A percentile compares a stretch with the other conserved stretches of the same genome.
Evolutionary conservation across 2,888 invertebrate species (phyloP).

Genomic region (Drosophila mimetica): DNA sequence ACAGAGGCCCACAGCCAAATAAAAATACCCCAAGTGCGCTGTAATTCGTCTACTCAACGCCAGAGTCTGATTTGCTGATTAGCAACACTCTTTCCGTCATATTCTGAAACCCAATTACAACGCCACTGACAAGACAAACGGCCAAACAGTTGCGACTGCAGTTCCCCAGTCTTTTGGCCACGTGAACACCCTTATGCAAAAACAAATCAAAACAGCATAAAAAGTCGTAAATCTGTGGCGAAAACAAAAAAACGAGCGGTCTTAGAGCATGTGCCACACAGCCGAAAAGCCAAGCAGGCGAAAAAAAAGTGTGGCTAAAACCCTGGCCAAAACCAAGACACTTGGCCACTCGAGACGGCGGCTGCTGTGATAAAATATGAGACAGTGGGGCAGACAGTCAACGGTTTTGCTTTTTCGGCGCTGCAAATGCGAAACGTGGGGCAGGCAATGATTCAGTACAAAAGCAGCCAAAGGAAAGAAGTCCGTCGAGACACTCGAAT

Average conservation of each 20-base stretch:
- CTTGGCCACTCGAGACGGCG: slow-evolving; percentile 74
- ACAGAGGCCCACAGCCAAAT: slow-evolving; percentile 7
- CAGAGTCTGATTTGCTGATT: slow-evolving; percentile 81
- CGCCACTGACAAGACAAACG: slow-evolving; percentile 63
- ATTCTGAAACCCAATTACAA: slow-evolving; percentile 79
- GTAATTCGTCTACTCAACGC: slow-evolving; percentile 80
- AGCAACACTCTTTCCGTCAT: slow-evolving; percentile 82
- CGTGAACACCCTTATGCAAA: slow-evolving; percentile 76
- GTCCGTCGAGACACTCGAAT: slow-evolving; percentile 40
- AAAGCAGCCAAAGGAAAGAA: slow-evolving; percentile 61
- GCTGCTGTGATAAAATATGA: slow-evolving; percentile 75
- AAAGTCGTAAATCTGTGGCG: slow-evolving; percentile 80
- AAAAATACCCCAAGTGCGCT: slow-evolving; percentile 46
- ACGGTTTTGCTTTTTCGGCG: slow-evolving; percentile 42
- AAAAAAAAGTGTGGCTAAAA: slow-evolving; percentile 31
- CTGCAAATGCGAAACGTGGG: slow-evolving; percentile 9
- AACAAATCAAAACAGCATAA: slow-evolving; percentile 79
- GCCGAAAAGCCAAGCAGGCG: slow-evolving; percentile 6
- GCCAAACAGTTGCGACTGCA: slow-evolving; percentile 62
- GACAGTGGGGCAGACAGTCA: slow-evolving; percentile 78
- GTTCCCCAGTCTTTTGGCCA: slow-evolving; percentile 47
- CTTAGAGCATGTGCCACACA: slow-evolving; percentile 76
- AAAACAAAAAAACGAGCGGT: slow-evolving; percentile 47
- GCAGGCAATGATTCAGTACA: slow-evolving; percentile 76
- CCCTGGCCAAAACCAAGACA: slow-evolving; percentile 69